These are phyloP conservation scores for Perca flavescens DNA, from an alignment of 2,113 vertebrate species.

Conservation along the genomic window DNA sequence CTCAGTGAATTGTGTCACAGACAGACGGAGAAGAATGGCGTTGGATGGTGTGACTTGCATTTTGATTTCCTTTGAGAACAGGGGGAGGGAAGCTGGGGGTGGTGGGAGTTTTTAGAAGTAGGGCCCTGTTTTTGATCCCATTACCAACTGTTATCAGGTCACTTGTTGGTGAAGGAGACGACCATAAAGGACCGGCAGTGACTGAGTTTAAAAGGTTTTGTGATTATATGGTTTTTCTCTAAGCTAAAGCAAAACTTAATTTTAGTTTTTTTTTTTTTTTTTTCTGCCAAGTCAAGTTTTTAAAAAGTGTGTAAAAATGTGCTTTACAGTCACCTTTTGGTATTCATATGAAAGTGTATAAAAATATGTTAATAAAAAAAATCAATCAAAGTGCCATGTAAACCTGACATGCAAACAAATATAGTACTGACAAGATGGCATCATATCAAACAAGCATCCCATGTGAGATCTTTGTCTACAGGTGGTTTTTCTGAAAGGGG, in stretches of 20 bases:
- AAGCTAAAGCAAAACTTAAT: neutral
- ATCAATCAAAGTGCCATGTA: neutral
- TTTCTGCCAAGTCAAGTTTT: neutral
- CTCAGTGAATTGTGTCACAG: conserved; percentile 73
- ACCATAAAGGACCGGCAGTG: neutral
- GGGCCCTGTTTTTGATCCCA: conserved; percentile 70
- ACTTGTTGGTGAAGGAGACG: conserved; percentile 20
- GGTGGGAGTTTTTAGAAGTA: conserved; percentile 42
- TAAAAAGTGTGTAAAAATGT: neutral
- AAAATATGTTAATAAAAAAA: neutral
- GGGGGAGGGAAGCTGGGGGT: neutral
- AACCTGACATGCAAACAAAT: neutral
- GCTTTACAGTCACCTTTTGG: neutral
- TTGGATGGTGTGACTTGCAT: conserved; percentile 80
- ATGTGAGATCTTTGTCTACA: conserved; percentile 33
- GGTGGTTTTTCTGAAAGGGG: conserved; percentile 45
- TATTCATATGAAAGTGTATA: neutral
- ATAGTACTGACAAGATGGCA: neutral
- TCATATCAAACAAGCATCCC: neutral
- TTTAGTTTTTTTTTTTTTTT: neutral
- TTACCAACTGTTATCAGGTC: conserved; percentile 62
- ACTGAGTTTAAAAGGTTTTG: neutral
- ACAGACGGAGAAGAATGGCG: conserved; percentile 71
- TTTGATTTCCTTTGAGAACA: conserved; percentile 75
- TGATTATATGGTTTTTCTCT: neutral